Base-by-base conservation (phyloP, 1,140 invertebrate species). In the Vollenhovia emeryi region DNA sequence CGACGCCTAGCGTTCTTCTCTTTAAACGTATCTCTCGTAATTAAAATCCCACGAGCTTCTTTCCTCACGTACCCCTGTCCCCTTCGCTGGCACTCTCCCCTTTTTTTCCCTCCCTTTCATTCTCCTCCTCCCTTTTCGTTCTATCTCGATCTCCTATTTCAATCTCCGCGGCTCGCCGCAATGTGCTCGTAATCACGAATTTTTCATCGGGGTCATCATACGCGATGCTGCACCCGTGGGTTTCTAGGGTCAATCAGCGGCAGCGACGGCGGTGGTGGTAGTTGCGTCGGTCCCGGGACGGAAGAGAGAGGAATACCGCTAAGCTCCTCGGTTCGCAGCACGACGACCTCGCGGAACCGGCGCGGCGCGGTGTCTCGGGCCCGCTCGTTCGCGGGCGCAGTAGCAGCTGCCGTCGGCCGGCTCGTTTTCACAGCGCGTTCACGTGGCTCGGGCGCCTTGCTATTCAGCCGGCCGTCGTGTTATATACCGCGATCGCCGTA, bases 311-410 rank as follows among this genome's bases (percentile, higher is more conserved):
- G 84, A 92, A 91, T 91, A 91, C 89, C 91, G 91, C 91, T 91
- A 92, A 92, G 87, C 87, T 84, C 60, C 76, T 55, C 50, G 15
- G 74, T 33, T 84, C 50, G 71, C 85, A 92, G 90, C 92, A 92
- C 92, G 88, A 91, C 92, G 92, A 92, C 92, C 90, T 92, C 89
- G 88, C 80, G 83, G 79, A 86, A 86, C 82, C 74, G 64, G 76
- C 45, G 82, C 57, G 66, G 69, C 36, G 71, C 43, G 21, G 24
- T 40, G 68, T 71, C 68, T 48, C 24, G 43, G 36, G 15, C 50
- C 79, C 78, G 73, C 33, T 60, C 80, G 88, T 62, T 78, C 82
- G 89, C 87, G 74, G 78, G 69, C 74, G 69, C 55, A 52, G 84
- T 66, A 27, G 84, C 87, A 83, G 87, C 88, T 86, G 87, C 86